These are phyloP conservation scores for Melanostoma mellinum DNA, from an alignment of 2,888 invertebrate species.

Conservation along the genomic window DNA sequence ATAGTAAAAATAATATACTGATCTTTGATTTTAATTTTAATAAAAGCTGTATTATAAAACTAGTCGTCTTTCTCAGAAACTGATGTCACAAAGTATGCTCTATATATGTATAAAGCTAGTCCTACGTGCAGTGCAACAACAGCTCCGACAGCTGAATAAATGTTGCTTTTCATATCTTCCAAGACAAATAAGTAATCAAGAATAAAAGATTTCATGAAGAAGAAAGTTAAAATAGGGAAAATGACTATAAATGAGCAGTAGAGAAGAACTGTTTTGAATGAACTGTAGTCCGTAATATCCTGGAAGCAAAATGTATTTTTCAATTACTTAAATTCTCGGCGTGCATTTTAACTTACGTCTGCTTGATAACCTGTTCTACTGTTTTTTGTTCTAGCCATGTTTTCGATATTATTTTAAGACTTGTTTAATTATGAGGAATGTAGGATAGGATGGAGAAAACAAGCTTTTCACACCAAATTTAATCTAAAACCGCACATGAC, in stretches of 20 bases:
- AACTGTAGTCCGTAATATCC: constrained; percentile 85
- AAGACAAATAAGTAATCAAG: constrained; percentile 86
- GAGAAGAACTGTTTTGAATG: constrained; percentile 89
- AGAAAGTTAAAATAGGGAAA: constrained; percentile 89
- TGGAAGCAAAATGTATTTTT: constrained; percentile 65
- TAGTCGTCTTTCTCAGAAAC: constrained; percentile 45
- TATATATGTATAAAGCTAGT: constrained; percentile 89
- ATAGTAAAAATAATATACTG: too few relatives aligned
- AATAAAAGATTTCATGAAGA: constrained; percentile 86
- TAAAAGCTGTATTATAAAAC: background rate
- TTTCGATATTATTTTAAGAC: background rate
- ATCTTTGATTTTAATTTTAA: too few relatives aligned
- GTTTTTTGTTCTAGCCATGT: constrained; percentile 47
- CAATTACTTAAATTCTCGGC: constrained; percentile 78
- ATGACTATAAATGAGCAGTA: constrained; percentile 90
- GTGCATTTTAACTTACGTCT: constrained; percentile 12
- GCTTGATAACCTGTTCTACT: constrained; percentile 14
- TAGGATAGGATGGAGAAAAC: background rate
- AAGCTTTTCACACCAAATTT: too few relatives aligned
- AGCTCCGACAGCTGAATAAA: constrained; percentile 90
- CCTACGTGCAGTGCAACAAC: constrained; percentile 89
- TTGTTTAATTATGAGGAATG: background rate
- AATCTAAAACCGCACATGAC: too few relatives aligned
- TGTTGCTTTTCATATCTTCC: constrained; percentile 86
- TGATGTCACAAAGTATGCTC: constrained; percentile 86